Evolutionary conservation across 92 coral and sea anemone species (phyloP).

Genomic region (Umimayanthus chanpuru): DNA sequence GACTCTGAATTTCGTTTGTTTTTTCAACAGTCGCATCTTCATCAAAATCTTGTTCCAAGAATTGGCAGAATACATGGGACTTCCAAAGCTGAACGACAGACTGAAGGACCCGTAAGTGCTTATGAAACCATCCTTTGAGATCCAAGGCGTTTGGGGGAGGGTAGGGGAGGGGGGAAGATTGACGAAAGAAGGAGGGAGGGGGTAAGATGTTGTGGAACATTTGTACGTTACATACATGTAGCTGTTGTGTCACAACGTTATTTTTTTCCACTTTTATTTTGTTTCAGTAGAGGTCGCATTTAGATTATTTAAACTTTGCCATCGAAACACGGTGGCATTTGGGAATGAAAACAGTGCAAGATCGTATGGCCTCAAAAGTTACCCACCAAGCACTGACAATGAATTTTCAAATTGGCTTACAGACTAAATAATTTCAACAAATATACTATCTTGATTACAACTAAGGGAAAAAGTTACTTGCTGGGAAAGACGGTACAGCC

Average conservation of each 20-base stretch:
- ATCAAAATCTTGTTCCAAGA: constrained; percentile 98
- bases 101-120: constrained; percentile 96
- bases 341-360: background rate
- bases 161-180: background rate
- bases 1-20: background rate
- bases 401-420: background rate
- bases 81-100: constrained; percentile 88
- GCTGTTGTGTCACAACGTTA: too few species aligned
- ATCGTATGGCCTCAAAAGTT: background rate
- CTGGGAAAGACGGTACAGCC: too few species aligned
- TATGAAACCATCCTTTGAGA: background rate
- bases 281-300: too few species aligned
- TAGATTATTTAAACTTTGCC: too few species aligned
- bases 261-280: too few species aligned
- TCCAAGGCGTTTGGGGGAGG: background rate
- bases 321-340: background rate
- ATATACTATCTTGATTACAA: background rate
- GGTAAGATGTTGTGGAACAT: too few species aligned
- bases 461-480: background rate
- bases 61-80: constrained; percentile 96
- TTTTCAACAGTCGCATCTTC: constrained; percentile 79
- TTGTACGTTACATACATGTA: too few species aligned
- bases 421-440: background rate
- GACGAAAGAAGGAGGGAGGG: too few species aligned
- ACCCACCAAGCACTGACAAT: too few species aligned